A percentile compares a stretch with the other conserved stretches of the same genome.
These are phyloP conservation scores for Pyrgilauda ruficollis DNA, from an alignment of 2,113 vertebrate genomes.

Conservation along the genomic window DNA sequence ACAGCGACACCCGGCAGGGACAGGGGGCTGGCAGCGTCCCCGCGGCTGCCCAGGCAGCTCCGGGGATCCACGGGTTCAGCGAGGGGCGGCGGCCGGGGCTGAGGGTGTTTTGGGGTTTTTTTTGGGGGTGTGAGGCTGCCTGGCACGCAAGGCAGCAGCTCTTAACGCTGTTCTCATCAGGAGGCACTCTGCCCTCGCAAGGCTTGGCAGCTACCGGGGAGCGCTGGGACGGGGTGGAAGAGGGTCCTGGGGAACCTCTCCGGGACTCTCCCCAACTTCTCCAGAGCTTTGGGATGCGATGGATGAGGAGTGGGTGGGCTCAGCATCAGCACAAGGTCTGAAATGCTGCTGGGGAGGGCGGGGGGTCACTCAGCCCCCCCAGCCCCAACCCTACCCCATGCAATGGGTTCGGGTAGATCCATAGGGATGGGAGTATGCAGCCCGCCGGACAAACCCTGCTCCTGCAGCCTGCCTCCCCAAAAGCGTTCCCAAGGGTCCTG, in stretches of 20 bases:
- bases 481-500: not conserved
- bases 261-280: not conserved
- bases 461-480: not conserved
- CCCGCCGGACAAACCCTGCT: not conserved
- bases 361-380: not conserved
- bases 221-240: not conserved
- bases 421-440: not conserved
- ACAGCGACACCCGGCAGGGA: not conserved
- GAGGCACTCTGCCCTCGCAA: not conserved
- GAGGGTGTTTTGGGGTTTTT: not conserved
- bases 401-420: not conserved
- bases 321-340: not conserved
- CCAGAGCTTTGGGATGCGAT: not conserved
- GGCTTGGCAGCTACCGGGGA: not conserved
- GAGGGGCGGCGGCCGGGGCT: not conserved
- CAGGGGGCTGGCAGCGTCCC: not conserved
- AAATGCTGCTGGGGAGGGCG: not conserved
- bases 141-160: not conserved
- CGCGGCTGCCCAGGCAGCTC: fast-evolving
- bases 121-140: not conserved
- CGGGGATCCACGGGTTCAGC: fast-evolving
- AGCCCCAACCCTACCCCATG: fast-evolving
- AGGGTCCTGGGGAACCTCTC: not conserved
- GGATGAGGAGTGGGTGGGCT: fast-evolving
- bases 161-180: not conserved